Evolutionary conservation across 2,113 vertebrate genomes (phyloP).

Genomic region (Myotis yumanensis): DNA sequence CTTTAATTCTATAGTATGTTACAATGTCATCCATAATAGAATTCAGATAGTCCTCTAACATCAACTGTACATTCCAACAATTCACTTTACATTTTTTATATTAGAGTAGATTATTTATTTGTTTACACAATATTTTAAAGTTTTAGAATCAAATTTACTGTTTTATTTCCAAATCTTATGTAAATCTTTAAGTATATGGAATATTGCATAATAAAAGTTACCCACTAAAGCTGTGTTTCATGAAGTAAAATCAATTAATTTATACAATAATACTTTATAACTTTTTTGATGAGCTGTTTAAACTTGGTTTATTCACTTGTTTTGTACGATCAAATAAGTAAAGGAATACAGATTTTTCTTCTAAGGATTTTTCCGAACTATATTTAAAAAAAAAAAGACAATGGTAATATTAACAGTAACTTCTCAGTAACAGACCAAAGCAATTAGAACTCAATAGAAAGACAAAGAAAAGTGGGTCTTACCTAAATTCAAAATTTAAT

Average conservation of each 20-base stretch:
- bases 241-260: not conserved
- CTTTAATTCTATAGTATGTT: not conserved
- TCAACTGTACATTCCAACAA: not conserved
- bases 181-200: not conserved
- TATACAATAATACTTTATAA: not conserved
- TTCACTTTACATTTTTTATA: not conserved
- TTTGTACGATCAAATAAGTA: not conserved
- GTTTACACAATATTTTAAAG: not conserved
- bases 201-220: constrained; percentile 52
- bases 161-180: constrained; percentile 45
- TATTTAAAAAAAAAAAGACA: not conserved
- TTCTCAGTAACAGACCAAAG: constrained; percentile 54
- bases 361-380: constrained; percentile 49
- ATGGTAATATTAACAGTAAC: constrained; percentile 36
- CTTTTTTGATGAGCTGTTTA: constrained; percentile 64
- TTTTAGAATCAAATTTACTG: not conserved
- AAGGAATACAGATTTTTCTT: not conserved
- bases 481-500: constrained; percentile 43
- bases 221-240: not conserved
- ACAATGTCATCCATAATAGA: not conserved
- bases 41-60: not conserved
- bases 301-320: constrained; percentile 40
- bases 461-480: constrained; percentile 1
- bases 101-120: not conserved
- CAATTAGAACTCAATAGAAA: constrained; percentile 58